Evolutionary conservation across 2,113 vertebrate species (phyloP).

Genomic region (Cinclus cinclus): DNA sequence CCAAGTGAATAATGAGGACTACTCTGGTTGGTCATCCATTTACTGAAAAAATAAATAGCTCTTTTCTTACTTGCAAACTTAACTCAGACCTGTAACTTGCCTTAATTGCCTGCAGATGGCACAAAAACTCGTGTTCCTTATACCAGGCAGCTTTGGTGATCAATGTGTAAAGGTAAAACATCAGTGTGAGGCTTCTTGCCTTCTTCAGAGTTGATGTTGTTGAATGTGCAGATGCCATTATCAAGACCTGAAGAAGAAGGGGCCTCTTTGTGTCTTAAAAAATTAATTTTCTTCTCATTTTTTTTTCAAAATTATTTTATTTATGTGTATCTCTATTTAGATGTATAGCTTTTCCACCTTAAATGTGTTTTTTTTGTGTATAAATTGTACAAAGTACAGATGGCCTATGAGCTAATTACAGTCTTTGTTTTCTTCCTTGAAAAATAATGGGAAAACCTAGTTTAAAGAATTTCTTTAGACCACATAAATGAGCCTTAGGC

Average conservation of each 20-base stretch:
- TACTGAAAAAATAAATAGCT: slow-evolving; percentile 45
- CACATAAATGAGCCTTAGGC: neutral
- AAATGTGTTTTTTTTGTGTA: neutral
- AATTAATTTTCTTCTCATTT: neutral
- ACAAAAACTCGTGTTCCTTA: neutral
- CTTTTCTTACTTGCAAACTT: neutral
- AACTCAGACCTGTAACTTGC: neutral
- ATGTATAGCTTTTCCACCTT: neutral
- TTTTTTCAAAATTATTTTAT: neutral
- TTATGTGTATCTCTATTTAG: neutral
- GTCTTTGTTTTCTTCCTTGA: neutral
- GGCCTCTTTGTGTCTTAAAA: neutral
- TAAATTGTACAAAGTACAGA: neutral
- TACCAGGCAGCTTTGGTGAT: neutral
- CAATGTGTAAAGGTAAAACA: neutral
- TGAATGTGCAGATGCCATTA: neutral
- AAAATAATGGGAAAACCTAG: neutral
- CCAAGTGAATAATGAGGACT: slow-evolving; percentile 64
- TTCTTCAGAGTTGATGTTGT: neutral
- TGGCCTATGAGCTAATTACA: neutral
- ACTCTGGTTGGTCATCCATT: slow-evolving; percentile 36
- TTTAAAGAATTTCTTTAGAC: neutral
- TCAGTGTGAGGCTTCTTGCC: neutral
- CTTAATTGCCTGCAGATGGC: slow-evolving; percentile 69
- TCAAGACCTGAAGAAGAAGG: neutral